These are phyloP conservation scores for Tympanuchus pallidicinctus DNA, from an alignment of 2,113 vertebrate genomes.

Conservation along the genomic window DNA sequence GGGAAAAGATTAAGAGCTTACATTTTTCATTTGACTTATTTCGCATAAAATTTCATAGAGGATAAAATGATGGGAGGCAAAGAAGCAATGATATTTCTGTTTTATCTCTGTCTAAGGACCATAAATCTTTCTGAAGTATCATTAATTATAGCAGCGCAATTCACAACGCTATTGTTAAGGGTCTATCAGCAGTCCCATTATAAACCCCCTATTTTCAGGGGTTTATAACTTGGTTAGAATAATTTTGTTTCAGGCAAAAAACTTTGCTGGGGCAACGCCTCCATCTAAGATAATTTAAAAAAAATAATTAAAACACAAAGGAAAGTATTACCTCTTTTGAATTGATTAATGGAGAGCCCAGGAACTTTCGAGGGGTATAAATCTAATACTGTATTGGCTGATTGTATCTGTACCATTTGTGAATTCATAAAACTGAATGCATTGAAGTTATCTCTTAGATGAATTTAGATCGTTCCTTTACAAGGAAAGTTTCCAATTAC, in stretches of 20 bases:
- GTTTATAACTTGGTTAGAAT: slow-evolving; percentile 56
- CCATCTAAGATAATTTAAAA: not conserved
- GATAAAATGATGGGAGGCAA: slow-evolving; percentile 74
- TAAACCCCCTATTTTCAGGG: slow-evolving; percentile 42
- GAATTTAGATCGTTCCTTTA: slow-evolving; percentile 40
- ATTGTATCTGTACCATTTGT: not conserved
- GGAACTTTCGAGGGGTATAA: slow-evolving; percentile 23
- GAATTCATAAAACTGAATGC: slow-evolving; percentile 3
- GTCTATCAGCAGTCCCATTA: slow-evolving; percentile 55
- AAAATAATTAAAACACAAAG: not conserved
- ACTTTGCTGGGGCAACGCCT: slow-evolving; percentile 33
- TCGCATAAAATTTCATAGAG: slow-evolving; percentile 80
- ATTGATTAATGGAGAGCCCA: not conserved
- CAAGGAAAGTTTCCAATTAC: slow-evolving; percentile 48
- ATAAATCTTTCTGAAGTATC: slow-evolving; percentile 78
- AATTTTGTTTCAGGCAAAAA: slow-evolving; percentile 60
- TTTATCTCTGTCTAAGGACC: slow-evolving; percentile 75
- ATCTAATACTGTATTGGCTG: slow-evolving; percentile 11
- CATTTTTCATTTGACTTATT: slow-evolving; percentile 80
- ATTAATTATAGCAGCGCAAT: slow-evolving; percentile 72
- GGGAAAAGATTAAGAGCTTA: slow-evolving; percentile 79
- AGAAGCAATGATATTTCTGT: slow-evolving; percentile 77
- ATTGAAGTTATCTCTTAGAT: not conserved
- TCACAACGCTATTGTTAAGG: slow-evolving; percentile 67
- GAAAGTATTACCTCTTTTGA: slow-evolving; percentile 12